Base-by-base conservation (phyloP, 2,113 vertebrate species). In the Oenanthe oenanthe region DNA sequence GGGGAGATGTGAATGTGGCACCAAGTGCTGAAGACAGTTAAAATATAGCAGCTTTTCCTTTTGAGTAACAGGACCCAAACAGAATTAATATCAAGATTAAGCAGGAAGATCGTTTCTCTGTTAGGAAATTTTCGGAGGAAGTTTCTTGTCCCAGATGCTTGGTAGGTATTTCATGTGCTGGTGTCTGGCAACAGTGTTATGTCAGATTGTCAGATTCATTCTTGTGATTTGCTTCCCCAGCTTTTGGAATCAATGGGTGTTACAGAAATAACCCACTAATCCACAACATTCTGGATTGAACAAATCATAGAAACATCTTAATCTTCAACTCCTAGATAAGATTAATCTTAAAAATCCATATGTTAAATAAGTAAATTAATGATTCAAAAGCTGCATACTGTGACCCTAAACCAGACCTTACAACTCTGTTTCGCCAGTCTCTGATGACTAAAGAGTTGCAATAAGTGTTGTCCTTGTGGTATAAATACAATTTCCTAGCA, bases 141-240 rank as follows among this genome's bases (percentile, higher is more conserved):
- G 71, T 57, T 71, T 94, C 62, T 93, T 85, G 77, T 72, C 80
- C 63, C 66, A 96, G 92, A 95, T 28, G 15, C 57, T 72, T 95
- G n/a, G 24, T 70, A 34, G 13, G 17, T 73, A 60, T 95, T 96
- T 98, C 84, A 94, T 96, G 75, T 93, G 78, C 86, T 91, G 51
- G 82, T 83, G 80, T 77, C 90, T 93, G 84, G 47, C 85, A 97
- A 87, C 60, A 72, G 47, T 75, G 50, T 54, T 82, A 73, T 79
- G 57, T 92, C 70, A 43, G 40, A 84, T 77, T 74, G 57, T 91
- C 67, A 40, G 40, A 84, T 81, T 72, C 87, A 82, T 34, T 65
- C 0, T 0, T 76, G 58, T 93, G 85, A 96, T 93, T 97, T 17
- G 14, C 68, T 83, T 53, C 26, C 74, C 76, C 73, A 95, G 76